A percentile compares a stretch with the other conserved stretches of the same genome.
phyloP scores from a whole-genome alignment of 2,113 vertebrate genomes.

The Percopsis transmontana region DNA sequence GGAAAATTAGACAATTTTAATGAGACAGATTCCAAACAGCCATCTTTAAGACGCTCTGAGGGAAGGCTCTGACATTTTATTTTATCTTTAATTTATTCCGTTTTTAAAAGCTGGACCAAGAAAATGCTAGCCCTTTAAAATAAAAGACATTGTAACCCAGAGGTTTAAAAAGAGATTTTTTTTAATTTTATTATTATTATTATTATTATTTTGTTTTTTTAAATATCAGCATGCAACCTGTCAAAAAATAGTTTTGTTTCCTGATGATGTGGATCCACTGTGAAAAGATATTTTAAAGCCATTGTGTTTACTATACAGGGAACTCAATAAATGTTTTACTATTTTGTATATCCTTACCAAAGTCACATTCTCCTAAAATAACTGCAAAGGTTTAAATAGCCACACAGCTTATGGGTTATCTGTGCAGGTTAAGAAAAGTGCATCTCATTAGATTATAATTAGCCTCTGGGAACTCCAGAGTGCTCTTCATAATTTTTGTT shows the following conservation, averaged over 20 bases:
- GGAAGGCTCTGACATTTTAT: slow-evolving; percentile 31
- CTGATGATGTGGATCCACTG: slow-evolving; percentile 24
- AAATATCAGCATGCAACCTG: slow-evolving; percentile 6
- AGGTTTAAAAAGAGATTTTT: slow-evolving; percentile 36
- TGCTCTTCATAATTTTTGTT: slow-evolving; percentile 12
- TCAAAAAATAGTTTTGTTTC: slow-evolving; percentile 12
- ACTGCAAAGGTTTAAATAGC: background rate
- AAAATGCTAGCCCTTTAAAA: slow-evolving; percentile 14
- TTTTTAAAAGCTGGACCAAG: slow-evolving; percentile 40
- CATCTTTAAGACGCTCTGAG: background rate
- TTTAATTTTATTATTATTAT: too few relatives aligned
- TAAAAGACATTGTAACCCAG: slow-evolving; percentile 29
- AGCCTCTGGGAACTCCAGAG: slow-evolving; percentile 17
- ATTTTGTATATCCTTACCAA: background rate
- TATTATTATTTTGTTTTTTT: background rate
- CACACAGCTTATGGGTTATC: background rate
- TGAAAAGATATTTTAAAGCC: slow-evolving; percentile 33
- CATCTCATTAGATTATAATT: slow-evolving; percentile 1
- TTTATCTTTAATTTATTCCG: slow-evolving; percentile 52
- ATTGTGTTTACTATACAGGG: slow-evolving; percentile 4
- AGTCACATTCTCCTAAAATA: slow-evolving; percentile 4
- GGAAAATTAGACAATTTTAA: background rate
- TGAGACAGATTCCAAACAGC: too few relatives aligned
- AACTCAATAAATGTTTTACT: slow-evolving; percentile 7
- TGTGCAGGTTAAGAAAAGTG: background rate